Evolutionary conservation across 2,113 vertebrate genomes (phyloP), one percentile per base, ranked within the genome.

Genomic region (Daphoenositta chrysoptera): DNA sequence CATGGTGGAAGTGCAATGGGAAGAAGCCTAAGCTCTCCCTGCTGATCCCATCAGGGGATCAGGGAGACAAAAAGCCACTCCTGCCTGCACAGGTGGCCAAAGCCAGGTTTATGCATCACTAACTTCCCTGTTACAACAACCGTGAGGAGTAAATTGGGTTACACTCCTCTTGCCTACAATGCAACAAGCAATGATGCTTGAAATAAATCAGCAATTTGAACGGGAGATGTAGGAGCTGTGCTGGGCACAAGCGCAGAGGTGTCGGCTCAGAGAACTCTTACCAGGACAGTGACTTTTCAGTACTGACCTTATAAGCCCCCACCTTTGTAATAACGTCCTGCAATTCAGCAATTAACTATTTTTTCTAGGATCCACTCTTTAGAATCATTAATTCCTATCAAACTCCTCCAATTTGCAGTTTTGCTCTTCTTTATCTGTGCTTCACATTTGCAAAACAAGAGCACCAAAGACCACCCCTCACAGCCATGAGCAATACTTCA

Each of bases 1-100:
- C 7, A 1, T 1, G 1, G 39, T 24, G 18, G 42, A 60, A 65
- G 11, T 4, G 16, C 0, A 0, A 42, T 0, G 1, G 15, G 51
- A 18, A 77, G 13, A 53, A 27, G 13, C 18, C 6, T 9, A 30
- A 48, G 11, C 20, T 76, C 33, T 73, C 24, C 77, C 45, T 57
- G 30, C 10, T 12, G 6, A 58, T 10, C 9, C 31, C 4, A 3
- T 16, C 56, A 84, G 51, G 64, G 48, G 5, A n/a, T 11, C 3
- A 15, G 28, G 6, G 45, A 66, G 54, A 56, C 48, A 21, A 37
- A 35, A 61, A 40, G 30, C 6, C 13, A 27, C 17, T 60, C 57
- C 53, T 79, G 24, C 21, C 35, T 17, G 22, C 0, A 1, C 19
- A 76, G 53, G 66, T 63, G 40, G 33, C 33, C 87, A 81, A 48